Evolutionary conservation across 2,888 invertebrate genomes (phyloP), one percentile per base, ranked within the genome.

Genomic region (Anarsia innoxiella): DNA sequence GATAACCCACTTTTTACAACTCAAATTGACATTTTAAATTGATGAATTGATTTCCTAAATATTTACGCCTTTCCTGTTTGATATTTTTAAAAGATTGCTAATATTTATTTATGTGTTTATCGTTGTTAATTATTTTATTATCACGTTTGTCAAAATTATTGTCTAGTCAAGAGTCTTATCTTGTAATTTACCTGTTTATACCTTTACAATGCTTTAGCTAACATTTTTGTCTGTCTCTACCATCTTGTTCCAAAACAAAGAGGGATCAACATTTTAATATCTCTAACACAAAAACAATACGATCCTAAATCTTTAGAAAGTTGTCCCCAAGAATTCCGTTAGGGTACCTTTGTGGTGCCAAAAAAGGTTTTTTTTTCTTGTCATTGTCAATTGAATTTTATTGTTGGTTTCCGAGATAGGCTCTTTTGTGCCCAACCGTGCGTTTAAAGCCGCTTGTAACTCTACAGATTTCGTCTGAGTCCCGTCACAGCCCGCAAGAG

Each of bases 371-470:
- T 71, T 65, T 71, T 63, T 59, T 56, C 54, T 60, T 66, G 67
- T 71, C 71, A 76, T 80, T 80, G 83, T 82, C 80, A 80, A 80
- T 80, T 80, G 79, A 80, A 77, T 76, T 79, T 84, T 83, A 83
- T 83, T 80, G 82, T 80, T 67, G 76, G 80, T 78, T 83, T 79
- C 77, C 70, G 64, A 75, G 76, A 79, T 76, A 72, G 64, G 62
- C 67, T 67, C 80, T 79, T 80, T 83, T 83, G 78, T 82, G 77
- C 64, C 55, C 67, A 78, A 74, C 77, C 75, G 80, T 73, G 80
- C 83, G 83, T 75, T 70, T 65, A 75, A 82, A 80, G 77, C 76
- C 66, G 71, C 71, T 77, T 74, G 77, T 75, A 69, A 59, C 66
- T 59, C 57, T 48, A 59, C 55, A 65, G 61, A 66, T 49, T 59